Conservation (phyloP, 2,113 vertebrate species). For the Chrysochloris asiatica region DNA sequence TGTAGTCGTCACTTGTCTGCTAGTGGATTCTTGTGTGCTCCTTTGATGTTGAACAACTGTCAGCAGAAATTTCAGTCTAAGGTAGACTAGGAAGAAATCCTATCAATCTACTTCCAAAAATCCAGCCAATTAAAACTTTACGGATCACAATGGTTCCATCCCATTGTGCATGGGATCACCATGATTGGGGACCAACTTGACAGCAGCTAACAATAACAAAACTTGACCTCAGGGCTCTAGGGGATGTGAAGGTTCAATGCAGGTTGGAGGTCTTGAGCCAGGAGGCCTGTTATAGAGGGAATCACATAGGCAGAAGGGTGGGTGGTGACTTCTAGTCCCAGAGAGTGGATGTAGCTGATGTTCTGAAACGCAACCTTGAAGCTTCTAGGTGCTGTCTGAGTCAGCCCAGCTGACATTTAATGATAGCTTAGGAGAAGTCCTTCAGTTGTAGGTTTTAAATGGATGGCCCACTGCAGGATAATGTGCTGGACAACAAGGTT, state of each 20-base stretch:
- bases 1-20: too few relatives aligned
- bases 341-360: neutral
- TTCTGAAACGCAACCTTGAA: neutral
- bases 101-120: neutral
- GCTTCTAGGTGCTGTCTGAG: too few relatives aligned
- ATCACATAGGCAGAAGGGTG: neutral
- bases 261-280: too few relatives aligned
- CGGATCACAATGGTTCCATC: too few relatives aligned
- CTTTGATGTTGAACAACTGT: neutral
- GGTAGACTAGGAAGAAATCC: neutral
- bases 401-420: neutral
- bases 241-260: too few relatives aligned
- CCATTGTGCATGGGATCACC: too few relatives aligned
- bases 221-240: neutral
- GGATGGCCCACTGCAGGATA: too few relatives aligned
- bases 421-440: accelerated
- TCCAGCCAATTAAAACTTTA: too few relatives aligned
- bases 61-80: neutral
- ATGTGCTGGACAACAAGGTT: too few relatives aligned
- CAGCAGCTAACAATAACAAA: neutral
- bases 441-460: too few relatives aligned
- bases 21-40: neutral
- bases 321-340: neutral
- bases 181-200: too few relatives aligned
- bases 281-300: neutral